Conservation (phyloP, 2,888 invertebrate species). For the Diarsia rubi region DNA sequence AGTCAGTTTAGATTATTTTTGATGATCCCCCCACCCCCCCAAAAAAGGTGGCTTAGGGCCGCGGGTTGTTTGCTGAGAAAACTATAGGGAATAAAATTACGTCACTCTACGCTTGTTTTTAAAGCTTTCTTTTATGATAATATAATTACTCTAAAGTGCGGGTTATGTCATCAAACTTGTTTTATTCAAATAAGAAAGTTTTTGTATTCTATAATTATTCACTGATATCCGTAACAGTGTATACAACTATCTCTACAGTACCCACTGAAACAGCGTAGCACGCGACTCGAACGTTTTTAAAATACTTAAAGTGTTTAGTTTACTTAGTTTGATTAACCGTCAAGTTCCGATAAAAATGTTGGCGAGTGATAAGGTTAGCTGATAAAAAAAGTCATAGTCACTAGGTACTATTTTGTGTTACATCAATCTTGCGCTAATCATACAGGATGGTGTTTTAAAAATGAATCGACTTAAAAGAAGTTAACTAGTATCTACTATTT, state of each 20-base stretch:
- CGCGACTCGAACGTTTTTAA: neutral
- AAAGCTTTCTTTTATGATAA: too few species aligned
- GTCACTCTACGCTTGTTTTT: too few species aligned
- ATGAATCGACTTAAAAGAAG: neutral
- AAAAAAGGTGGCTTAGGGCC: too few species aligned
- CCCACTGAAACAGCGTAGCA: constrained; percentile 15
- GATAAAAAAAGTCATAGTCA: constrained; percentile 22
- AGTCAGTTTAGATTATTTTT: too few species aligned
- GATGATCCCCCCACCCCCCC: too few species aligned
- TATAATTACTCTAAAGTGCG: neutral
- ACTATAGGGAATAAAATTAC: too few species aligned
- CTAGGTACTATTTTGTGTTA: constrained; percentile 16
- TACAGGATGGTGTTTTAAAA: neutral
- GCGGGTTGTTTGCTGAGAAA: too few species aligned
- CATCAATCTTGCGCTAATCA: constrained; percentile 9
- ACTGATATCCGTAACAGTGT: too few species aligned
- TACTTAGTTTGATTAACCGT: neutral
- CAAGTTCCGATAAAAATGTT: constrained; percentile 29
- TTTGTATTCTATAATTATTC: too few species aligned
- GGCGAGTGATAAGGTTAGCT: neutral
- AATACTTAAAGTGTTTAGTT: neutral
- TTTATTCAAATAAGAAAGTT: neutral
- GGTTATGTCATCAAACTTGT: neutral
- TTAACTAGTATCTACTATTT: too few species aligned
- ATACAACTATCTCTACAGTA: too few species aligned